Conservation (phyloP, 2,797 vertebrate genomes). For the Pseudomugil tenellus region DNA sequence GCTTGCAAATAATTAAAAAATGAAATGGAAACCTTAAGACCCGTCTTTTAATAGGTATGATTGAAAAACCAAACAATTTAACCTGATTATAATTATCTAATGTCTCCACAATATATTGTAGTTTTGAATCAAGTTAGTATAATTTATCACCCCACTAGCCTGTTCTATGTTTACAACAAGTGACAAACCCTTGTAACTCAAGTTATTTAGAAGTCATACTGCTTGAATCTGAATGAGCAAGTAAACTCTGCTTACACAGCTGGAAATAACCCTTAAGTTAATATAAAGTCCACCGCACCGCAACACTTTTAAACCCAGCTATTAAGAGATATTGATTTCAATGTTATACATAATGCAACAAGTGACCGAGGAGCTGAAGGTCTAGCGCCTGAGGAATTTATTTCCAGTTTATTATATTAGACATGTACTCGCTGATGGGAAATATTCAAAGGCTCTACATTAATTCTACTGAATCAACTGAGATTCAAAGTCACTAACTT, state of each 20-base stretch:
- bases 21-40: constrained; percentile 7
- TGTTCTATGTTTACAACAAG: too few relatives aligned
- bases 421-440: neutral
- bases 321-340: neutral
- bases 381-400: neutral
- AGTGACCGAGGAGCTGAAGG: neutral
- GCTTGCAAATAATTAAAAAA: neutral
- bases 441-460: neutral
- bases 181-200: neutral
- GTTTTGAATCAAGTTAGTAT: constrained; percentile 19
- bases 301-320: neutral
- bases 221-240: neutral
- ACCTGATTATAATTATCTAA: constrained; percentile 9
- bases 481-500: constrained; percentile 26
- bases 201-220: constrained; percentile 4
- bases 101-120: constrained; percentile 8
- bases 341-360: neutral
- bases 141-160: too few relatives aligned
- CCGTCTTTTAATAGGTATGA: constrained; percentile 16
- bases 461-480: constrained; percentile 2
- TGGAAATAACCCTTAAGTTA: neutral
- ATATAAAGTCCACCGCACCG: neutral
- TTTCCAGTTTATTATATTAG: neutral
- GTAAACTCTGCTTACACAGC: neutral
- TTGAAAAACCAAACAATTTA: constrained; percentile 2